Evolutionary conservation across 1,140 invertebrate species (phyloP).

Genomic region (Cheumatopsyche charites): DNA sequence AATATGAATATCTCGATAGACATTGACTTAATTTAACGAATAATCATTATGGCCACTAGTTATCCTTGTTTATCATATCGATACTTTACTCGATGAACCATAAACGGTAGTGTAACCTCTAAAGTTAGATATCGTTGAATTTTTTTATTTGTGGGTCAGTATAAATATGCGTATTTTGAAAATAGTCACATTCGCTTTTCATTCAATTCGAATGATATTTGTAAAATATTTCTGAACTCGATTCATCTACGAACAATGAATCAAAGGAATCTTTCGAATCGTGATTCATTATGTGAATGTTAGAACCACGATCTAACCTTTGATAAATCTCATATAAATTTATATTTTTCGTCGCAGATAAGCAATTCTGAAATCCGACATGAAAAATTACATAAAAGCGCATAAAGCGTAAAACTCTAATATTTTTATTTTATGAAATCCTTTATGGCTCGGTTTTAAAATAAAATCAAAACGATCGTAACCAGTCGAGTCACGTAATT

Average conservation of each 20-base stretch:
- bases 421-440: background rate
- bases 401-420: too few species aligned
- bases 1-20: background rate
- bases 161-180: too few species aligned
- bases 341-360: too few species aligned
- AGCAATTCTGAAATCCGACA: background rate
- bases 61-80: conserved; percentile 2
- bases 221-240: too few species aligned
- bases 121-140: too few species aligned
- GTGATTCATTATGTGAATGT: background rate
- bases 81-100: background rate
- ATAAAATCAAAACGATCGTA: background rate
- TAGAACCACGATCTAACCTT: conserved; percentile 13
- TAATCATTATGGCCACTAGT: background rate
- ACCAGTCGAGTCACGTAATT: conserved; percentile 18
- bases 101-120: too few species aligned
- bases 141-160: too few species aligned
- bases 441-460: background rate
- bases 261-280: background rate
- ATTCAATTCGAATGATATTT: too few species aligned
- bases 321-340: conserved; percentile 1
- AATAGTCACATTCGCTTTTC: too few species aligned
- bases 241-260: too few species aligned
- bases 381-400: conserved; percentile 2
- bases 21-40: conserved; percentile 9